phyloP scores from a whole-genome alignment of 64 coral and sea anemone species.

The Porites australiensis region DNA sequence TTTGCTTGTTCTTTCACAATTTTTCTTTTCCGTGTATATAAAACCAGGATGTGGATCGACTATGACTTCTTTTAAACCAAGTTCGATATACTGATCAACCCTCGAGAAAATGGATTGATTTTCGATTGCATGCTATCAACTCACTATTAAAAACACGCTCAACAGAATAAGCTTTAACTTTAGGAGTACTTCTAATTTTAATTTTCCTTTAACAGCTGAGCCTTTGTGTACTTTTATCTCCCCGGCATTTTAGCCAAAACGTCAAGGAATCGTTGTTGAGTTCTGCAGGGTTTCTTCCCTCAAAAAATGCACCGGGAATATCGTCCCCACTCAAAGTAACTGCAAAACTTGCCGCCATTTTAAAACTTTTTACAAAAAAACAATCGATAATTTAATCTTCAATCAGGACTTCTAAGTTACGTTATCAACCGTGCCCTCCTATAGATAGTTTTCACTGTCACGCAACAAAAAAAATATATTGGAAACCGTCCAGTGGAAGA shows the following conservation, averaged over 20 bases:
- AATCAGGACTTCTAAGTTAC: background rate
- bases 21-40: slow-evolving; percentile 14
- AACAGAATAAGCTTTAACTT: background rate
- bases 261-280: background rate
- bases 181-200: background rate
- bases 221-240: background rate
- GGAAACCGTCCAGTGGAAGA: no score
- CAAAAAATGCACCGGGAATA: background rate
- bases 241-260: background rate
- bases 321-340: background rate
- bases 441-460: no score
- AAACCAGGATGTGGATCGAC: slow-evolving; percentile 10
- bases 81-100: slow-evolving; percentile 8
- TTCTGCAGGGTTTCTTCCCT: background rate
- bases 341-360: slow-evolving; percentile 1
- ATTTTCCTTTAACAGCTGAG: background rate
- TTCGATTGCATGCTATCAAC: background rate
- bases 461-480: no score
- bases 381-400: background rate
- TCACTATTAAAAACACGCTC: background rate
- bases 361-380: background rate
- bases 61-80: background rate
- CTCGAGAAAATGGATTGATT: background rate
- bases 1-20: slow-evolving; percentile 5
- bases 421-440: background rate